Base-by-base conservation (phyloP, 2,888 invertebrate species). In the Oscheius sp. region DNA sequence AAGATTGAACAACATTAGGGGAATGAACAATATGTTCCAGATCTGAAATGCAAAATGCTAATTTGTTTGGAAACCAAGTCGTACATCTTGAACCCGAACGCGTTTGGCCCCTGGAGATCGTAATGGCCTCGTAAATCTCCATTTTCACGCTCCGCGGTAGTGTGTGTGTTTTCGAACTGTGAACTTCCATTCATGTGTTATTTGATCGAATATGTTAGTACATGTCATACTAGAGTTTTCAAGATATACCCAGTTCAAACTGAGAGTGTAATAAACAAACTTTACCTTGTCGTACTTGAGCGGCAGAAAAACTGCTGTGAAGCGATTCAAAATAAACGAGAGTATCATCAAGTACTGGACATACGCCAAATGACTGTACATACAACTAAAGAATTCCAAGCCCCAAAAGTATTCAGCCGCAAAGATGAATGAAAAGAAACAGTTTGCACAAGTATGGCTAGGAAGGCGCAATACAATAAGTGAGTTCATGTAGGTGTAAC, bases 261-360 rank as follows among this genome's bases (percentile, higher is more conserved):
- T 21, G 21, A 21, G 21, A 21, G 21, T 21, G 21, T 0, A 53
- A 53, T 21, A 3, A 4, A 11, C 13, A 53, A 53, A 29, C 7
- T 7, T 11, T 50, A 48, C 63, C 33, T 47, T 47, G 47, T 63
- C 47, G 48, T 63, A 48, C 3, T 2, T 47, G n/a, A 63, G 29
- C n/a, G 47, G 63, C 13, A n/a, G 11, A 5, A 48, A 2, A 48
- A 63, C 47, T 11, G 63, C 63, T 10, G 63, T 63, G n/a, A 63
- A 48, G 5, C 63, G 47, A n/a, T 63, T 63, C n/a, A 63, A 50
- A 2, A 63, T 63, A 7, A 63, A 47, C n/a, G 63, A 63, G 11
- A 63, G 29, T 48, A n/a, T 21, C 63, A 63, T 63, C 7, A 63
- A 29, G 29, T 48, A 21, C 21, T 63, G 63, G n/a, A 63, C 63